These are phyloP conservation scores for Scleropages formosus DNA, from an alignment of 2,797 vertebrate genomes.

Conservation along the genomic window DNA sequence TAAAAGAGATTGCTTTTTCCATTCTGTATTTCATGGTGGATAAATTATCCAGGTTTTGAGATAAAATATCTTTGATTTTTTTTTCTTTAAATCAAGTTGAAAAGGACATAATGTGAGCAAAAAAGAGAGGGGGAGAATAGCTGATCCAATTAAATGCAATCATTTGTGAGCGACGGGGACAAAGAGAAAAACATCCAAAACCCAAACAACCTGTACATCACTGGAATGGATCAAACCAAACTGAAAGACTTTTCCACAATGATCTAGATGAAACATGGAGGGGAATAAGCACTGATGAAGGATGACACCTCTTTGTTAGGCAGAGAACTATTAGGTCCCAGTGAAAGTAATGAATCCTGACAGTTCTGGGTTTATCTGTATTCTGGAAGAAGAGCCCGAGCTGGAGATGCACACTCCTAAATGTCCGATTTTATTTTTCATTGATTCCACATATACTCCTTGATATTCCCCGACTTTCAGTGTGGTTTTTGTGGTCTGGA, in stretches of 20 bases:
- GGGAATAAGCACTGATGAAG: slow-evolving; percentile 24
- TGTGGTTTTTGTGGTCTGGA: neutral
- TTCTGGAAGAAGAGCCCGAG: slow-evolving; percentile 40
- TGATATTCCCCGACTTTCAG: slow-evolving; percentile 2
- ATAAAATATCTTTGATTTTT: too few species aligned
- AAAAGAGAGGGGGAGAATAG: neutral
- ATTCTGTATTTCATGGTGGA: too few species aligned
- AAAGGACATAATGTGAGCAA: neutral
- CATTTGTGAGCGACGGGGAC: neutral
- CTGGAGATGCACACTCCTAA: slow-evolving; percentile 22
- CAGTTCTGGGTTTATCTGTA: slow-evolving; percentile 45
- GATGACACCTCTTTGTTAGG: slow-evolving; percentile 34
- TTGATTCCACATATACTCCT: slow-evolving; percentile 28
- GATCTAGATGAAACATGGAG: slow-evolving; percentile 24
- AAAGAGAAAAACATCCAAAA: neutral
- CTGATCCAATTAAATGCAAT: neutral
- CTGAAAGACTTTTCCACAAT: slow-evolving; percentile 24
- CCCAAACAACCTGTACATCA: slow-evolving; percentile 3
- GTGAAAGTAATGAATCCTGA: slow-evolving; percentile 37
- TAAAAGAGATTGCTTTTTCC: too few species aligned
- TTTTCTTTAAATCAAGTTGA: neutral
- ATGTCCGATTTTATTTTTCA: slow-evolving; percentile 31
- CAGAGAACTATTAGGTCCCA: slow-evolving; percentile 29
- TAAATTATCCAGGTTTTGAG: too few species aligned
- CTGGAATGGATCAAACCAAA: neutral